Conservation (phyloP, 1,140 invertebrate species). For the Lanistes nyassanus region DNA sequence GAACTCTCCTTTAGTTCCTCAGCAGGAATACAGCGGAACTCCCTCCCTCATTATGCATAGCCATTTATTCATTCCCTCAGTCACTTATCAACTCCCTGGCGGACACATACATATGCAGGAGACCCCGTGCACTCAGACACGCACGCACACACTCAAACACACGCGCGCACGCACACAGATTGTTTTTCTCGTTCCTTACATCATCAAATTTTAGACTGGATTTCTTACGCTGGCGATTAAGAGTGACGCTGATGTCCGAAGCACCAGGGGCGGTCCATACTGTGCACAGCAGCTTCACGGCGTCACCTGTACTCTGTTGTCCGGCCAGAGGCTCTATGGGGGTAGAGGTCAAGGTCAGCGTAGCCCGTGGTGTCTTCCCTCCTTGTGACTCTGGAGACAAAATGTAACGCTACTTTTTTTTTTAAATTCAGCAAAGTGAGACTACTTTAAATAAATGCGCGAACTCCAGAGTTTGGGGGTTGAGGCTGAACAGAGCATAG, state of each 20-base stretch:
- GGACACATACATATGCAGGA: neutral
- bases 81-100: neutral
- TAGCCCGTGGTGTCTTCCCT: neutral
- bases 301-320: neutral
- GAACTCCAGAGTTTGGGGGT: neutral
- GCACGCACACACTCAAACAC: neutral
- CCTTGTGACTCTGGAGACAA: no score
- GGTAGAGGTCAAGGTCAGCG: neutral
- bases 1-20: no score
- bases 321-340: neutral
- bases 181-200: neutral
- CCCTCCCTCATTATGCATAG: neutral
- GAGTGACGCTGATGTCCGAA: no score
- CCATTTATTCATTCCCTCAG: neutral
- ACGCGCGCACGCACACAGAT: neutral
- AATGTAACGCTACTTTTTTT: no score
- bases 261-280: neutral
- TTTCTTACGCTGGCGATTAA: no score
- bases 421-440: no score
- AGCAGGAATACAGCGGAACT: no score
- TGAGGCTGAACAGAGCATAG: neutral
- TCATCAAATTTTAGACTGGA: neutral
- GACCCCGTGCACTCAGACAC: neutral
- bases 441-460: neutral
- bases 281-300: neutral